Conservation (phyloP, 1,140 invertebrate species). For the Popillia japonica region DNA sequence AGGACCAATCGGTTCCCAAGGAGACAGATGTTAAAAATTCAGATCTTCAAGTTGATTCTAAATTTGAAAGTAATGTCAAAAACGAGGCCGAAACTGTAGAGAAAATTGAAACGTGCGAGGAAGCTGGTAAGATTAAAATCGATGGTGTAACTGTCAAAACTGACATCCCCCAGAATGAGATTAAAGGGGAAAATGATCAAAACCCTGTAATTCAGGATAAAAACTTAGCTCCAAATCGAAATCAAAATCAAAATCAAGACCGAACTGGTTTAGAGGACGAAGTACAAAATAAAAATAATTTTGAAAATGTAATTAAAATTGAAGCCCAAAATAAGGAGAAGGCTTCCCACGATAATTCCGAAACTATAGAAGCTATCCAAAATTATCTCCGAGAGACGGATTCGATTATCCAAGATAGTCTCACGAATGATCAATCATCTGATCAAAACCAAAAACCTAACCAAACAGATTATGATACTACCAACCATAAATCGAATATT, state of each 20-base stretch:
- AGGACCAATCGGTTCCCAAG: not conserved
- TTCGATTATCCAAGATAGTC: not conserved
- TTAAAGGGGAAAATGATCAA: not conserved
- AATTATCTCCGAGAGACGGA: not conserved
- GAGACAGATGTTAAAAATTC: not conserved
- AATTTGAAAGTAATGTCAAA: not conserved
- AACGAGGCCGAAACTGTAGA: not conserved
- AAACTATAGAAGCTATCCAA: slow-evolving; percentile 20
- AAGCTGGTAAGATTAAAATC: not conserved
- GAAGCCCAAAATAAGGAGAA: not conserved
- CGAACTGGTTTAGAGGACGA: not conserved
- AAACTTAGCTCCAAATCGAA: not conserved
- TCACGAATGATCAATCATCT: too few species aligned
- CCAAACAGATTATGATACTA: not conserved
- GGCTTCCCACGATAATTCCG: not conserved
- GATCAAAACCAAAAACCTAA: not conserved
- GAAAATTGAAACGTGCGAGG: not conserved
- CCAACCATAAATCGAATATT: not conserved
- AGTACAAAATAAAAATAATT: not conserved
- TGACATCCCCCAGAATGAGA: not conserved
- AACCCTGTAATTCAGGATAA: not conserved
- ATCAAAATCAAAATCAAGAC: not conserved
- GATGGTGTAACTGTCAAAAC: not conserved
- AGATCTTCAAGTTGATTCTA: not conserved
- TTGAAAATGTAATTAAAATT: not conserved